Evolutionary conservation across 2,888 invertebrate species (phyloP), one percentile per base, ranked within the genome.

Genomic region (Volucella inanis): DNA sequence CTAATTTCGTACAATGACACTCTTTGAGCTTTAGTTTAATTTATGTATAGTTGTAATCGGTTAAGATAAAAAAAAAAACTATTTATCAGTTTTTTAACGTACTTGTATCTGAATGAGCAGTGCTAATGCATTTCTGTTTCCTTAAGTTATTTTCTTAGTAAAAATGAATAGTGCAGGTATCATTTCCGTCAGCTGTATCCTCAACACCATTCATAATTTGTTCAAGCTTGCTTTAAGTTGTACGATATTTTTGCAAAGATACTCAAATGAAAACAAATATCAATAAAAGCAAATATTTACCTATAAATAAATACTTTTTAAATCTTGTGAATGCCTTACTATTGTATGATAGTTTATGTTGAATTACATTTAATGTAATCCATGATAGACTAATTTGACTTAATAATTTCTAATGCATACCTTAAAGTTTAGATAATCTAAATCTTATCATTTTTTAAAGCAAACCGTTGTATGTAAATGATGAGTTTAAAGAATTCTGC

Each of bases 321-420:
- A 47, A 49, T 61, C 41, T 52, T 52, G 15, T 43, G 43, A 61
- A 50, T 61, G 72, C 61, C 72, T 72, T 72, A 72, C 62, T 22
- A 22, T 22, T 22, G 18, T 22, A n/a, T n/a, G n/a, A n/a, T n/a
- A 62, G 49, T 62, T 61, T 43, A 52, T 31, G 15, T 22, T 10
- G 31, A 52, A 52, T 62, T 52, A 15, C 62, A 72, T 72, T 43
- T 43, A 54, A 71, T 59, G 59, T 22, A 50, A 22, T 71, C 41
- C 61, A 8, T n/a, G 50, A 11, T 61, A 11, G 31, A 52, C 41
- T 43, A 49, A 39, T 57, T 57, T 55, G 11, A 10, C 43, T 43
- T 45, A 65, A 52, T 65, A 6, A 18, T 45, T 65, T 50, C 8
- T 50, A 65, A 14, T 54, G 14, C 15, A 54, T 54, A 31, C 68